phyloP scores from a whole-genome alignment of 1,140 invertebrate species.

The Heliconius congener region DNA sequence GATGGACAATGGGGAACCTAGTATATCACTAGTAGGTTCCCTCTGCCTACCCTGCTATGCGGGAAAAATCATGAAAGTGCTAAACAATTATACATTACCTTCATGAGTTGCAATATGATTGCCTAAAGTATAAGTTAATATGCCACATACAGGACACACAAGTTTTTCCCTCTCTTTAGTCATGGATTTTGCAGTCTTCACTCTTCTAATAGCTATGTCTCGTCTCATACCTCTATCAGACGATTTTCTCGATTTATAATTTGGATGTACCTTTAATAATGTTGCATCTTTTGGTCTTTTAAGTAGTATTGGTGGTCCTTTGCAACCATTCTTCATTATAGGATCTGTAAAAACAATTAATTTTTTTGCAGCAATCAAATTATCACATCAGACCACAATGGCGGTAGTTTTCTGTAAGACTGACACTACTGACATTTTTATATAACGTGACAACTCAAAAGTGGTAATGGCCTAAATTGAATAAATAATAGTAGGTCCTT shows the following conservation, averaged over 20 bases:
- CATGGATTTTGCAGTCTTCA: slow-evolving; percentile 44
- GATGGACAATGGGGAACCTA: too few species aligned
- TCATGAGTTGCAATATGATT: slow-evolving; percentile 76
- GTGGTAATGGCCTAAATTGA: background rate
- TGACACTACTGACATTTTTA: too few species aligned
- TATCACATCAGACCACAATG: too few species aligned
- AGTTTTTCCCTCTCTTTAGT: slow-evolving; percentile 71
- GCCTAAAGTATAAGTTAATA: slow-evolving; percentile 72
- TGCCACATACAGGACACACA: slow-evolving; percentile 77
- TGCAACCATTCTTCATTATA: slow-evolving; percentile 68
- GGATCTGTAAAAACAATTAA: slow-evolving; percentile 48
- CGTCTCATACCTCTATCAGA: slow-evolving; percentile 34
- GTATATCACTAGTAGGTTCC: too few species aligned
- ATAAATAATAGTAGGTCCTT: too few species aligned
- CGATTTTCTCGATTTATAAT: slow-evolving; percentile 47
- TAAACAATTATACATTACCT: slow-evolving; percentile 50
- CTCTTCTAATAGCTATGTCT: slow-evolving; percentile 37
- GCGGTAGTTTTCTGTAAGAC: too few species aligned
- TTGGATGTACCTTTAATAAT: slow-evolving; percentile 60
- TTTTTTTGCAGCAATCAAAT: background rate
- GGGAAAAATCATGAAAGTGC: too few species aligned
- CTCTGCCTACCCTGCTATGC: too few species aligned
- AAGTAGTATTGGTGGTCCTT: slow-evolving; percentile 66
- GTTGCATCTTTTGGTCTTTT: slow-evolving; percentile 74
- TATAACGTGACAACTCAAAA: too few species aligned